A percentile compares a stretch with the other conserved stretches of the same genome.
Conservation (phyloP, 2,797 vertebrate genomes). For the Scolopax rusticola region DNA sequence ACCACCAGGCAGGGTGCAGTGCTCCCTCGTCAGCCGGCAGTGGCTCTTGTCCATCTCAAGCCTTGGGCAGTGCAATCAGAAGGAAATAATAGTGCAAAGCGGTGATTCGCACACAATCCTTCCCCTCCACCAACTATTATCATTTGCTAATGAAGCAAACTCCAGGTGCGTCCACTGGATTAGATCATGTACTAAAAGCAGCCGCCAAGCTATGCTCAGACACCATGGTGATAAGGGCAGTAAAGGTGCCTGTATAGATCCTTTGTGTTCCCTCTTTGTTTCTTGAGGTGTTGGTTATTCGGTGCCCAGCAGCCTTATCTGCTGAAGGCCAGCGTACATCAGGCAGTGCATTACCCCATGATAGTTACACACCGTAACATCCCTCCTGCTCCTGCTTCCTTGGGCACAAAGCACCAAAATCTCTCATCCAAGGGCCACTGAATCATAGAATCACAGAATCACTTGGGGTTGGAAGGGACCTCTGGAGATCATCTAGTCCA, state of each 20-base stretch:
- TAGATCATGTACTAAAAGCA: neutral
- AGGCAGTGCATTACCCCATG: neutral
- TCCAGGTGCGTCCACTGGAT: neutral
- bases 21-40: neutral
- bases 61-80: neutral
- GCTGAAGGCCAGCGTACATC: neutral
- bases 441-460: neutral
- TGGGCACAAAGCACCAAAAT: neutral
- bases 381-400: neutral
- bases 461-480: no score
- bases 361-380: neutral
- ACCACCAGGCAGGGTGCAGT: neutral
- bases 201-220: neutral
- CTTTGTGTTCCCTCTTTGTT: neutral
- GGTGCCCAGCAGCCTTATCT: neutral
- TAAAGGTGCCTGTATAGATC: rapidly evolving
- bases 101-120: neutral
- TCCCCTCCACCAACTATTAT: neutral
- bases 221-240: rapidly evolving
- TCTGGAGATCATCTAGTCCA: no score
- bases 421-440: neutral
- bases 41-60: rapidly evolving
- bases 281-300: rapidly evolving
- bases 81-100: neutral
- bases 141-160: neutral